These are phyloP conservation scores for Pseudococcus longispinus DNA, from an alignment of 2,888 invertebrate species.

Conservation along the genomic window DNA sequence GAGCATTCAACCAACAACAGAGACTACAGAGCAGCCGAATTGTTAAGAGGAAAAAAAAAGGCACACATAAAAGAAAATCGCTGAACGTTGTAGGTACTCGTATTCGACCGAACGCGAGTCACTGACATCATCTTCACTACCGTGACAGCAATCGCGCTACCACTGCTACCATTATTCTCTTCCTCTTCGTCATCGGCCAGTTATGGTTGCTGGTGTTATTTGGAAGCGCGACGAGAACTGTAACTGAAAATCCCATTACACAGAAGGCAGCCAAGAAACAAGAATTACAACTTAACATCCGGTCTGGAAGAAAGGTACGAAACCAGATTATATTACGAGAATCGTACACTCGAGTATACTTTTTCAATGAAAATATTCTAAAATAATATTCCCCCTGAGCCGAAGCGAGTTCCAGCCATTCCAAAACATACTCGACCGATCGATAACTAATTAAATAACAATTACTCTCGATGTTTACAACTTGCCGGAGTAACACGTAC, in stretches of 20 bases:
- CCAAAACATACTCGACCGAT: neutral
- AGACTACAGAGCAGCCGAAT: neutral
- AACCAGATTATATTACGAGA: slow-evolving; percentile 52
- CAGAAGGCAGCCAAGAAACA: slow-evolving; percentile 47
- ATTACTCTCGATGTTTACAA: neutral
- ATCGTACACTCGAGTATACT: neutral
- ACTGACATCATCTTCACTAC: slow-evolving; percentile 56
- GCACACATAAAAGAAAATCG: slow-evolving; percentile 26
- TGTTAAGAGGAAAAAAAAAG: slow-evolving; percentile 18
- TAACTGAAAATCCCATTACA: slow-evolving; percentile 53
- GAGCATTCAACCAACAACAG: slow-evolving; percentile 16
- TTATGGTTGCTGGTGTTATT: slow-evolving; percentile 47
- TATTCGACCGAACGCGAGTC: slow-evolving; percentile 43
- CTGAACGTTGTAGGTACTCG: neutral
- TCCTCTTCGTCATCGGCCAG: slow-evolving; percentile 38
- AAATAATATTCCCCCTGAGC: neutral
- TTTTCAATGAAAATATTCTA: slow-evolving; percentile 17
- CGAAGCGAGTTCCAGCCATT: neutral
- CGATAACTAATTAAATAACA: slow-evolving; percentile 3
- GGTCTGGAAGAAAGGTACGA: slow-evolving; percentile 51
- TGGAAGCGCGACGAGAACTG: slow-evolving; percentile 54
- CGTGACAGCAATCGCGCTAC: slow-evolving; percentile 53
- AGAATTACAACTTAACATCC: slow-evolving; percentile 55
- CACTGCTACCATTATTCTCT: slow-evolving; percentile 28
- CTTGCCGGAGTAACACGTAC: neutral